Percentiles rank a stretch among this genome's conserved stretches.
Evolutionary conservation across 1,140 invertebrate species (phyloP).

Genomic region (Hormaphis cornu): DNA sequence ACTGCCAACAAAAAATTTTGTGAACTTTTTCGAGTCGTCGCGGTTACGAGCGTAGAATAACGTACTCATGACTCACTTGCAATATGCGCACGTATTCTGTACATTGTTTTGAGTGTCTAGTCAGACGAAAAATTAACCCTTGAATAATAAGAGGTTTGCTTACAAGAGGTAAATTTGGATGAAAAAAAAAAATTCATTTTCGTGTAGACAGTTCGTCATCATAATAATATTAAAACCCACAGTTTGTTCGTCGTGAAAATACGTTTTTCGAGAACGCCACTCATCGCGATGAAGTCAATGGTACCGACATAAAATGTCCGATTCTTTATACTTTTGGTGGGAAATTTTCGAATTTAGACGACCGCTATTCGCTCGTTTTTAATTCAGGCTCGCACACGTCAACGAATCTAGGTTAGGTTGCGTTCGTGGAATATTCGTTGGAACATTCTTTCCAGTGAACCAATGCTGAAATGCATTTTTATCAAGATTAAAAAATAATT

Average conservation of each 20-base stretch:
- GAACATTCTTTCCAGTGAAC: too few species aligned
- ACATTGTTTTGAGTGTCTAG: neutral
- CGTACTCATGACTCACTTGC: too few species aligned
- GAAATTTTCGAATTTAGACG: neutral
- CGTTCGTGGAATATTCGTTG: too few species aligned
- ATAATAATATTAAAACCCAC: too few species aligned
- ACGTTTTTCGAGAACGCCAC: neutral
- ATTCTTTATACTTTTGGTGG: neutral
- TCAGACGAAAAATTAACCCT: neutral
- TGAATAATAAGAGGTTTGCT: neutral
- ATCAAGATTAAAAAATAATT: too few species aligned
- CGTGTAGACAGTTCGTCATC: neutral
- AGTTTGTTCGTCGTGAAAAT: constrained; percentile 1
- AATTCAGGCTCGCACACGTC: too few species aligned
- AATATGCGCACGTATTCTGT: too few species aligned
- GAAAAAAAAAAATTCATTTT: neutral
- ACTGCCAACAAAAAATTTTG: neutral
- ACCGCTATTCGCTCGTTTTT: too few species aligned
- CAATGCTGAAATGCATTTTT: too few species aligned
- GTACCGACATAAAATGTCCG: too few species aligned
- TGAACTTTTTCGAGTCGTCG: neutral
- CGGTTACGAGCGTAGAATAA: neutral
- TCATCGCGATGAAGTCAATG: neutral
- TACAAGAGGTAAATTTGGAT: neutral
- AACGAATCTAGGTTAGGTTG: too few species aligned